Evolutionary conservation across 1,140 invertebrate genomes (phyloP).

Genomic region (Caenorhabditis briggsae): DNA sequence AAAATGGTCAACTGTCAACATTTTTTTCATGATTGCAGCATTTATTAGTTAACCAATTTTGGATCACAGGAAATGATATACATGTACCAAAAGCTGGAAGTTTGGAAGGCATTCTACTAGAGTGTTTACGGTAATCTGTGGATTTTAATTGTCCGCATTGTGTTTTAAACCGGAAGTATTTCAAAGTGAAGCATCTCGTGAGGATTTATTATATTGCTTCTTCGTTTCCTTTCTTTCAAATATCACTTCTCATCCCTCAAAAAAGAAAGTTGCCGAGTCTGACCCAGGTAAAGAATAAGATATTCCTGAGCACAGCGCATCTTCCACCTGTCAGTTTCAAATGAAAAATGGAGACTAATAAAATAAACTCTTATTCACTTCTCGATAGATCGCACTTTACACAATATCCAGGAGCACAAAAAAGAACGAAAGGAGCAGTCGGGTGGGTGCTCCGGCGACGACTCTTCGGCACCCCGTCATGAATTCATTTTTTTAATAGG

Average conservation of each 20-base stretch:
- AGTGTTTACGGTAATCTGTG: no score
- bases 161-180: constrained; percentile 1
- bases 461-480: background rate
- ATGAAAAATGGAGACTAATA: constrained; percentile 45
- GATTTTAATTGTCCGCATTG: background rate
- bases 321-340: constrained; percentile 27
- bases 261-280: no score
- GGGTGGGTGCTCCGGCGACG: background rate
- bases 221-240: background rate
- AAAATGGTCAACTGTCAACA: no score
- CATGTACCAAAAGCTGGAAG: no score
- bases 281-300: background rate
- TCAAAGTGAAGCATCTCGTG: constrained; percentile 25
- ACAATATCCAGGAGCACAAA: background rate
- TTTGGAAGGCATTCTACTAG: no score
- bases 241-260: background rate
- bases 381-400: constrained; percentile 36
- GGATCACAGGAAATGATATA: no score
- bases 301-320: background rate
- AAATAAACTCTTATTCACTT: constrained; percentile 23
- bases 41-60: no score
- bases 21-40: no score
- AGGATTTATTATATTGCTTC: constrained; percentile 9
- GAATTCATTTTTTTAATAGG: background rate
- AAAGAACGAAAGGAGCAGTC: constrained; percentile 27